Evolutionary conservation across 1,140 invertebrate species (phyloP).

Genomic region (Orussus abietinus): DNA sequence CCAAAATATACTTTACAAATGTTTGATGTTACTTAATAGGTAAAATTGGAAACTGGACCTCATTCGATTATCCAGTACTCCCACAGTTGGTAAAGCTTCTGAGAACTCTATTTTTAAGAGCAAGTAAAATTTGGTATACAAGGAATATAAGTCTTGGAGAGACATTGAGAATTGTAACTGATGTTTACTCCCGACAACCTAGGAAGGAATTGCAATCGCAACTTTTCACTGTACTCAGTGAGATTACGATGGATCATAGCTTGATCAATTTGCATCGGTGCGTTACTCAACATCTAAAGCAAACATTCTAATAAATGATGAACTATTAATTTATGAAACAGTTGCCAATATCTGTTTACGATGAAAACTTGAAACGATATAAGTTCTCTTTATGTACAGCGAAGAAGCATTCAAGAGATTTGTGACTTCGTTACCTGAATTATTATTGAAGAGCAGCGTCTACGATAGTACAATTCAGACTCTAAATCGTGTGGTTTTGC

Average conservation of each 20-base stretch:
- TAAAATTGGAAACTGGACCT: slow-evolving; percentile 32
- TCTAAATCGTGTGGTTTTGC: slow-evolving; percentile 38
- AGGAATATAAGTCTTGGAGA: slow-evolving; percentile 28
- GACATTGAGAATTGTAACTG: slow-evolving; percentile 26
- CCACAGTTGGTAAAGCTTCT: slow-evolving; percentile 39
- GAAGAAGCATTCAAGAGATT: slow-evolving; percentile 38
- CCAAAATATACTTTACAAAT: too few species aligned
- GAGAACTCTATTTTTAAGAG: slow-evolving; percentile 43
- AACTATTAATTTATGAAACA: background rate
- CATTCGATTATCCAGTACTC: slow-evolving; percentile 20
- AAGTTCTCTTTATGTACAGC: slow-evolving; percentile 24
- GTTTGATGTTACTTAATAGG: slow-evolving; percentile 20
- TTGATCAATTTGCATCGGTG: slow-evolving; percentile 45
- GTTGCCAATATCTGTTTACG: too few species aligned
- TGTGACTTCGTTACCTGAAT: slow-evolving; percentile 32
- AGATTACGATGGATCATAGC: slow-evolving; percentile 45
- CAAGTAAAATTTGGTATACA: slow-evolving; percentile 37
- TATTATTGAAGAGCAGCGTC: slow-evolving; percentile 35
- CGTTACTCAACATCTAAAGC: slow-evolving; percentile 5
- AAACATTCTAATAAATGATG: slow-evolving; percentile 1
- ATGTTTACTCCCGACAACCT: slow-evolving; percentile 25
- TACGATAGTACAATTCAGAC: slow-evolving; percentile 36
- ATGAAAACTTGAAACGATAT: background rate
- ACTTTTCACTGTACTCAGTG: slow-evolving; percentile 42
- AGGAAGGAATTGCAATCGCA: slow-evolving; percentile 33